Conservation (phyloP, 2,888 invertebrate species). For the Rhimphoctona megacephalus region DNA sequence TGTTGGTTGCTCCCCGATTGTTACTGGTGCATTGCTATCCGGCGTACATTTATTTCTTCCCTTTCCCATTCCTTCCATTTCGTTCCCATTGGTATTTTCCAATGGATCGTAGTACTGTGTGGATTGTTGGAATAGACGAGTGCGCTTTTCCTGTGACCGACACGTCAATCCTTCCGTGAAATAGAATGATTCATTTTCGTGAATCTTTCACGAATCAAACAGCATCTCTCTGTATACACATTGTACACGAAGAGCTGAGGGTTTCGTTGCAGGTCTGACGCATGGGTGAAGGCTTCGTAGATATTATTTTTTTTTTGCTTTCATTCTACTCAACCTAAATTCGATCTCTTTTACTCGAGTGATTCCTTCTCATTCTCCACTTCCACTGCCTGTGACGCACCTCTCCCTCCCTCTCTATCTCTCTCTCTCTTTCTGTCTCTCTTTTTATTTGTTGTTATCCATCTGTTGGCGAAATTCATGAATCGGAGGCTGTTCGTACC, state of each 20-base stretch:
- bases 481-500: neutral
- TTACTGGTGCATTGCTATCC: conserved; percentile 51
- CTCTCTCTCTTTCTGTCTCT: neutral
- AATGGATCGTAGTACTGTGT: conserved; percentile 10
- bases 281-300: conserved; percentile 9
- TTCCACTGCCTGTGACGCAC: conserved; percentile 5
- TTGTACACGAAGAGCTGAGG: neutral
- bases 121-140: conserved; percentile 54
- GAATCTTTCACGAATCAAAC: conserved; percentile 71
- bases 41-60: conserved; percentile 36
- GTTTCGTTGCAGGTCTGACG: conserved; percentile 19
- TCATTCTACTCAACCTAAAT: conserved; percentile 56
- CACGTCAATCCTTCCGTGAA: conserved; percentile 80
- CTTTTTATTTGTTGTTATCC: neutral
- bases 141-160: conserved; percentile 78
- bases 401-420: neutral
- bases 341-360: conserved; percentile 36
- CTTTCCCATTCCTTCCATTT: conserved; percentile 19
- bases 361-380: conserved; percentile 37
- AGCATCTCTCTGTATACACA: conserved; percentile 70
- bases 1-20: conserved; percentile 31
- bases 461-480: neutral
- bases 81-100: conserved; percentile 24
- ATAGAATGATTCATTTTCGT: conserved; percentile 81
- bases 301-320: conserved; percentile 53